Conservation (phyloP, 1,140 invertebrate species). For the Macrosteles quadrilineatus region DNA sequence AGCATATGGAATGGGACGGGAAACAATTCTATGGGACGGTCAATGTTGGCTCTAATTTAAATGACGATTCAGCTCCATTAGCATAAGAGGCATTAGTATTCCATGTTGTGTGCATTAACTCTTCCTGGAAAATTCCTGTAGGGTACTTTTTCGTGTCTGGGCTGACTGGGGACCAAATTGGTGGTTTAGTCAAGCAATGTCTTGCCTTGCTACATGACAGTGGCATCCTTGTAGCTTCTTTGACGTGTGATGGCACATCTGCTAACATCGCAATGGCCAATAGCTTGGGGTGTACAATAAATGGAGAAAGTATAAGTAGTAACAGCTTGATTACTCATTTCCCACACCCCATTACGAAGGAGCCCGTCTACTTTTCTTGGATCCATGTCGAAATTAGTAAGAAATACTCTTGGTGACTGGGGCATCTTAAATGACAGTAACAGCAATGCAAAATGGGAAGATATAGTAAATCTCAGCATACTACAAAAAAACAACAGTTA, state of each 20-base stretch:
- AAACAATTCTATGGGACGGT: constrained; percentile 21
- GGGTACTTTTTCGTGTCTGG: constrained; percentile 46
- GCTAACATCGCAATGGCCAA: constrained; percentile 25
- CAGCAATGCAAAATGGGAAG: constrained; percentile 42
- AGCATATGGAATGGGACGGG: constrained; percentile 40
- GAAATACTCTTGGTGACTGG: constrained; percentile 30
- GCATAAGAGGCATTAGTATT: constrained; percentile 48
- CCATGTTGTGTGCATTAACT: constrained; percentile 45
- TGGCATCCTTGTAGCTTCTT: constrained; percentile 18
- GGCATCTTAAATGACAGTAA: constrained; percentile 28
- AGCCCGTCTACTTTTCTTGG: constrained; percentile 34
- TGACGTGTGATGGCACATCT: constrained; percentile 33
- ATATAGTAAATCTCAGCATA: constrained; percentile 41
- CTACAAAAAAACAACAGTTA: constrained; percentile 43
- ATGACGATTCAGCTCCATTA: constrained; percentile 40
- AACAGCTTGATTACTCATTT: constrained; percentile 31
- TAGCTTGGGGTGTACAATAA: constrained; percentile 34
- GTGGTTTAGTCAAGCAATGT: constrained; percentile 13
- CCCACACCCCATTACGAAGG: constrained; percentile 18
- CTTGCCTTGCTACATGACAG: constrained; percentile 34
- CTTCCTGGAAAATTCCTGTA: constrained; percentile 46
- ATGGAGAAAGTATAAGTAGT: background rate
- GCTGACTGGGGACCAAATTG: constrained; percentile 30
- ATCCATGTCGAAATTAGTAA: constrained; percentile 40
- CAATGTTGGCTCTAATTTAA: background rate